phyloP scores from a whole-genome alignment of 2,113 vertebrate species.

The Speoplatyrhinus poulsoni region DNA sequence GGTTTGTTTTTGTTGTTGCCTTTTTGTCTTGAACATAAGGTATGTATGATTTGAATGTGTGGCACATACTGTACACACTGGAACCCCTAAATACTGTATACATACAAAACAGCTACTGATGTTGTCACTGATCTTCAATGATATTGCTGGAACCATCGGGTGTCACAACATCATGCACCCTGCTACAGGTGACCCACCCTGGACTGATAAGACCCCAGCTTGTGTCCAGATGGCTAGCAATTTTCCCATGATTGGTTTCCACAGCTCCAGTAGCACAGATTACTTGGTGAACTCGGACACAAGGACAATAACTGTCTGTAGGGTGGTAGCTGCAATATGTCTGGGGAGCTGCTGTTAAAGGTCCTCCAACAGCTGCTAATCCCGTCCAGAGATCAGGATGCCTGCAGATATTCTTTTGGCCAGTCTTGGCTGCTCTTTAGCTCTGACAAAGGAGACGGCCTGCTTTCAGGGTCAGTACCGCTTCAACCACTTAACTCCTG shows the following conservation, averaged over 20 bases:
- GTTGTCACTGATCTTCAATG: no score
- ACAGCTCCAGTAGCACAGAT: not conserved
- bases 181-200: no score
- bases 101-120: no score
- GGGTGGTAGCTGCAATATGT: not conserved
- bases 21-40: no score
- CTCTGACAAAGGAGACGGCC: not conserved
- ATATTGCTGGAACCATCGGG: no score
- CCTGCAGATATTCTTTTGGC: not conserved
- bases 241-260: not conserved
- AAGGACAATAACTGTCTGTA: not conserved
- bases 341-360: not conserved
- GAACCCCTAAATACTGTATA: no score
- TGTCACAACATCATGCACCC: no score
- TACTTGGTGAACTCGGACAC: not conserved
- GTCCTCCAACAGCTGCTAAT: not conserved
- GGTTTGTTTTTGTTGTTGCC: no score
- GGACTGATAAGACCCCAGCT: no score
- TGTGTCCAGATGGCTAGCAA: not conserved
- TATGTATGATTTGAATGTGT: no score
- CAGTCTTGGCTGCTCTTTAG: not conserved
- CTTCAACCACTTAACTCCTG: not conserved
- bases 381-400: constrained; percentile 15
- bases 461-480: not conserved
- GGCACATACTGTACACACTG: no score